Conservation (phyloP, 2,797 vertebrate species). For the Sebastes iracundus region DNA sequence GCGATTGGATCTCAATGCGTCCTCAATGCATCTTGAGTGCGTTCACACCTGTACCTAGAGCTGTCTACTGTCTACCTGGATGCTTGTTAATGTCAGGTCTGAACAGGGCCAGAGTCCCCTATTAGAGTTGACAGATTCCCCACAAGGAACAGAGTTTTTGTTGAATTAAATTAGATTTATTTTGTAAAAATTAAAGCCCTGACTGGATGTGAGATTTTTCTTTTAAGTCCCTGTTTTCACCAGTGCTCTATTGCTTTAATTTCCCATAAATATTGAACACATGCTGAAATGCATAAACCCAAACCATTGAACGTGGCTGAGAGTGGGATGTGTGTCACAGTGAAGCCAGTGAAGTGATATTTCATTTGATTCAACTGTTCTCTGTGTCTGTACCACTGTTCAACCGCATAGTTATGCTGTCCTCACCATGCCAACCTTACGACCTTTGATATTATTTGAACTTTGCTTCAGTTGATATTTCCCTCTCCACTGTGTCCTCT, state of each 20-base stretch:
- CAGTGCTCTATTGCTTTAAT: background rate
- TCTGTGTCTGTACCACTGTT: background rate
- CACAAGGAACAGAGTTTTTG: background rate
- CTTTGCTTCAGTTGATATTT: slow-evolving; percentile 4
- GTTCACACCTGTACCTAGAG: too few relatives aligned
- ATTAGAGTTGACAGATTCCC: background rate
- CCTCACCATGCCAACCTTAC: background rate
- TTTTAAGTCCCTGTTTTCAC: background rate
- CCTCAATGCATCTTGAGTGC: too few relatives aligned
- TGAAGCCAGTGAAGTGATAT: background rate
- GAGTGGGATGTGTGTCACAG: background rate
- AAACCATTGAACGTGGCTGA: background rate
- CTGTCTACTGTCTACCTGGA: too few relatives aligned
- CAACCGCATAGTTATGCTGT: background rate
- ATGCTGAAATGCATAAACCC: background rate
- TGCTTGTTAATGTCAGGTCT: too few relatives aligned
- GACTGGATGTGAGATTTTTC: background rate
- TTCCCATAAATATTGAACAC: background rate
- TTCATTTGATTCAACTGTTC: background rate
- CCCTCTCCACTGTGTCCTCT: background rate
- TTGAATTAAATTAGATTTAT: background rate
- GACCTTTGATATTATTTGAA: background rate
- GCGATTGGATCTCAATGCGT: too few relatives aligned
- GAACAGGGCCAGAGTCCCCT: background rate
- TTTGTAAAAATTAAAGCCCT: background rate